These are phyloP conservation scores for Agrenia bidenticulata DNA, from an alignment of 2,888 invertebrate species.

Conservation along the genomic window DNA sequence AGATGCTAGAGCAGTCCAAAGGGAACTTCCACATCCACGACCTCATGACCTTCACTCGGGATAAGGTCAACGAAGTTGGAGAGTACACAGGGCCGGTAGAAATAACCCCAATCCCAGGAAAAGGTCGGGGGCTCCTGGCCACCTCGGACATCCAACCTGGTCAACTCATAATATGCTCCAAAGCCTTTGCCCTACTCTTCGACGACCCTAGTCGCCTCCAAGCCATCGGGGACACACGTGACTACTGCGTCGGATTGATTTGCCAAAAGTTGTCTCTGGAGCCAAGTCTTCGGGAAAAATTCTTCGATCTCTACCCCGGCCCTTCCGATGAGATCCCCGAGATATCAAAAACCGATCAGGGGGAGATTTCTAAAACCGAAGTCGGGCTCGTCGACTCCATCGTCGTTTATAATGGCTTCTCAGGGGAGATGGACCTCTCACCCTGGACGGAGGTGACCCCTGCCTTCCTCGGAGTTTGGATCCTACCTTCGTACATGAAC, in stretches of 20 bases:
- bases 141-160: neutral
- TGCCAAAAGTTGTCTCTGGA: no score
- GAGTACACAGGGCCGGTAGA: slow-evolving; percentile 10
- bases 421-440: no score
- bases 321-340: no score
- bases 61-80: neutral
- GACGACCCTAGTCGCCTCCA: no score
- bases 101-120: slow-evolving; percentile 7
- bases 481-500: neutral
- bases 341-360: neutral
- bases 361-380: neutral
- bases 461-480: neutral
- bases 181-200: neutral
- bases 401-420: no score
- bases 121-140: slow-evolving; percentile 4
- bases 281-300: no score
- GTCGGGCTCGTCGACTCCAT: neutral
- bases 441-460: no score
- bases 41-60: neutral
- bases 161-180: neutral
- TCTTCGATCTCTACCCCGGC: no score
- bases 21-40: neutral
- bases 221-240: no score
- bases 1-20: slow-evolving; percentile 1
- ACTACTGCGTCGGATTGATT: no score